Percentiles rank a stretch among this genome's conserved stretches.
Conservation (phyloP, 1,140 invertebrate genomes). For the Neodiprion pinetum region DNA sequence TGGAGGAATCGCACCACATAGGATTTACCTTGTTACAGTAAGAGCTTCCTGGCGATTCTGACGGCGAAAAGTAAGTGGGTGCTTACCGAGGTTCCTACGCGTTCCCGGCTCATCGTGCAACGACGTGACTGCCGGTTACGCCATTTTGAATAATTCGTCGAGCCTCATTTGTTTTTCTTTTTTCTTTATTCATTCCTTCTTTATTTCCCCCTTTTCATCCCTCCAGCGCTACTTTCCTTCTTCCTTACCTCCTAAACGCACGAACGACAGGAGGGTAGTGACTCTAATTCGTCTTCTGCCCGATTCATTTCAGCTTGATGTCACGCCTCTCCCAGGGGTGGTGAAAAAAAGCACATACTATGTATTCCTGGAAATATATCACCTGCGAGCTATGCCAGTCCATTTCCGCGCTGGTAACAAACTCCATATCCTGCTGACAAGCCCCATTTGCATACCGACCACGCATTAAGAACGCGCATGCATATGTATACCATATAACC, state of each 20-base stretch:
- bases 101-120: neutral
- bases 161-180: conserved; percentile 1
- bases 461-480: too few relatives aligned
- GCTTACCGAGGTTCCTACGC: conserved; percentile 1
- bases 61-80: conserved; percentile 6
- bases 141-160: conserved; percentile 5
- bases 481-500: too few relatives aligned
- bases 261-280: neutral
- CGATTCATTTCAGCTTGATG: neutral
- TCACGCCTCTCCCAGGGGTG: neutral
- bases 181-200: neutral
- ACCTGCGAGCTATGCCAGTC: neutral
- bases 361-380: neutral
- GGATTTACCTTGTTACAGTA: conserved; percentile 4
- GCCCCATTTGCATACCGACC: too few relatives aligned
- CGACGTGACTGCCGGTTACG: conserved; percentile 2
- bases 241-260: neutral
- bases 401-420: too few relatives aligned
- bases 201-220: neutral
- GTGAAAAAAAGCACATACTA: too few relatives aligned
- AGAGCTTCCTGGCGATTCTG: neutral
- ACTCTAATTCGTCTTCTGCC: neutral
- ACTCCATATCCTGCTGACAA: too few relatives aligned
- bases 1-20: neutral
- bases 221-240: neutral